Evolutionary conservation across 2,797 vertebrate species (phyloP).

Genomic region (Pelodytes ibericus): DNA sequence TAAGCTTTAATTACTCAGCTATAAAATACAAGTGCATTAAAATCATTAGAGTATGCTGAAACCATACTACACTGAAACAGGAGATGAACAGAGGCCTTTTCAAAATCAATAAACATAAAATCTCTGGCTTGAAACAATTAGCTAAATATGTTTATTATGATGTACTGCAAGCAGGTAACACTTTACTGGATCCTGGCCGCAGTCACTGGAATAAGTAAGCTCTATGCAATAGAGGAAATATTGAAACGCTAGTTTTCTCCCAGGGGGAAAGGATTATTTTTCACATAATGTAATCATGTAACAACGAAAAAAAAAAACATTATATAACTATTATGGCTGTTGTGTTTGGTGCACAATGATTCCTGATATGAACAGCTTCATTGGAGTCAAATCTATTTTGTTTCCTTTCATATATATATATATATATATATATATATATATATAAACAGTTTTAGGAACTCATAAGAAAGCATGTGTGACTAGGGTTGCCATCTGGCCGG

Average conservation of each 20-base stretch:
- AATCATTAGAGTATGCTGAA: constrained; percentile 24
- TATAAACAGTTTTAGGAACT: too few relatives aligned
- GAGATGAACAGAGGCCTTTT: constrained; percentile 28
- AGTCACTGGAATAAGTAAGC: not conserved
- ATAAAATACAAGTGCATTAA: constrained; percentile 29
- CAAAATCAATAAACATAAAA: constrained; percentile 48
- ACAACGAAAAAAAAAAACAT: not conserved
- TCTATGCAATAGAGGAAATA: not conserved
- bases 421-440: too few relatives aligned
- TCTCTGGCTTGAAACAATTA: constrained; percentile 37
- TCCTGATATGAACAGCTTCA: too few relatives aligned
- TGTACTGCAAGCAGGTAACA: constrained; percentile 31
- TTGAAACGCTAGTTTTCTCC: not conserved
- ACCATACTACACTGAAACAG: constrained; percentile 30
- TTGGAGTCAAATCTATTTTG: too few relatives aligned
- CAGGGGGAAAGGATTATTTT: not conserved
- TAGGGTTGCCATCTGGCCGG: too few relatives aligned
- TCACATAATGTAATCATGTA: not conserved
- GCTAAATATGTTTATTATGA: constrained; percentile 49
- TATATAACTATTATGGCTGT: not conserved
- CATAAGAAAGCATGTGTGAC: too few relatives aligned
- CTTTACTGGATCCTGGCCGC: constrained; percentile 19
- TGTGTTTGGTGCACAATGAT: not conserved
- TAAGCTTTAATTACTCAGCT: constrained; percentile 46
- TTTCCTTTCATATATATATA: too few relatives aligned